Evolutionary conservation across 1,140 invertebrate genomes (phyloP), one percentile per base, ranked within the genome.

Genomic region (Drosophila setifemur): DNA sequence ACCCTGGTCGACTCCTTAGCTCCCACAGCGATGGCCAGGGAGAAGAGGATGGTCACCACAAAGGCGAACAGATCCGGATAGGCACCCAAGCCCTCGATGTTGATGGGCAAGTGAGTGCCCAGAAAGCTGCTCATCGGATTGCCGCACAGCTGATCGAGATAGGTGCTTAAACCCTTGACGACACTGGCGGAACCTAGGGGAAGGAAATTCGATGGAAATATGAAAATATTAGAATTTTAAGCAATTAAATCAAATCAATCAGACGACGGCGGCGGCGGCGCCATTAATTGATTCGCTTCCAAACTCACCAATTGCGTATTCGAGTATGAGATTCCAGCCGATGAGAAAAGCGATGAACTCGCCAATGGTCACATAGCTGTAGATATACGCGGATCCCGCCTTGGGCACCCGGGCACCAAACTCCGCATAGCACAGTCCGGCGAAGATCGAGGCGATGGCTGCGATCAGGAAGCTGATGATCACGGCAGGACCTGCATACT

Each of bases 261-360:
- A 70, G 58, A 50, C 52, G 35, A 11, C 63, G 58, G 11, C 39
- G 55, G 47, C 35, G 44, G 12, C 70, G 55, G 11, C 39, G 31
- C 18, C 73, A 55, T 67, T 23, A 67, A 64, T 47, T 54, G 50
- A 42, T 37, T 37, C 33, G 1, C 7, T 16, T 37, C 33, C 3
- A 49, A 68, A 57, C 90, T 91, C 91, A 97, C 96, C 96, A 69
- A 98, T 97, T 9, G 96, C 94, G 91, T 97, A 97, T 91, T 97
- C 97, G 54, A 98, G 90, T 66, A 97, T 95, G 9, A 98, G 92
- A 93, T 97, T 97, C 97, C 97, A 97, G 26, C 97, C 96, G 91
- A 93, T 95, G 71, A 93, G 93, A 91, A 92, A 97, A 69, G 93
- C 96, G 55, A 92, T 94, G 89, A 94, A 94, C 91, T 97, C 96